Evolutionary conservation across 1,140 invertebrate species (phyloP).

Genomic region (Drosophila truncata): DNA sequence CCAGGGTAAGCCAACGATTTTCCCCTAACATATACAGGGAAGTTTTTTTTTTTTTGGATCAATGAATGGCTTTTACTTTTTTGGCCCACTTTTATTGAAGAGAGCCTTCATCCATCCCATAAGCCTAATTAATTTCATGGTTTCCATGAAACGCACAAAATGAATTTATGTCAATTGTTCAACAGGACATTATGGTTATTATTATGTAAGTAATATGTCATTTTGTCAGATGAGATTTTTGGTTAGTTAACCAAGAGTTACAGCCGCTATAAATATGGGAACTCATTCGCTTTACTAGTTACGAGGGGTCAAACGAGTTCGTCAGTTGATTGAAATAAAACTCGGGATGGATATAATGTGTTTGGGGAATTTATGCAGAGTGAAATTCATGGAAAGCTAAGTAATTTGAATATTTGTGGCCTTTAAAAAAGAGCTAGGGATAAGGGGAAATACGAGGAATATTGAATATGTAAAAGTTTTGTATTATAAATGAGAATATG

Average conservation of each 20-base stretch:
- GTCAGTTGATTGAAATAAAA: conserved; percentile 2
- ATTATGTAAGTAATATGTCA: background rate
- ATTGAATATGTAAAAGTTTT: background rate
- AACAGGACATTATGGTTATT: conserved; percentile 25
- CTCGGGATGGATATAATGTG: background rate
- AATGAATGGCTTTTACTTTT: conserved; percentile 26
- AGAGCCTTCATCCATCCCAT: background rate
- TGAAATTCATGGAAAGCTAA: conserved; percentile 8
- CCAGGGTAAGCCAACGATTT: conserved; percentile 53
- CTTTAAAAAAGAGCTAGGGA: background rate
- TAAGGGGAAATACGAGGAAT: background rate
- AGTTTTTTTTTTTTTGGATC: conserved; percentile 37
- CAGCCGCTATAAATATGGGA: conserved; percentile 14
- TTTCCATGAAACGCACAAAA: conserved; percentile 39
- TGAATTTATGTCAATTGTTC: conserved; percentile 63
- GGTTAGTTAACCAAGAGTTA: conserved; percentile 20
- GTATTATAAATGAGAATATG: no score
- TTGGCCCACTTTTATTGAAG: conserved; percentile 11
- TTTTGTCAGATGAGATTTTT: conserved; percentile 58
- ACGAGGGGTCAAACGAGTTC: conserved; percentile 11
- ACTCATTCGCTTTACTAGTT: conserved; percentile 16
- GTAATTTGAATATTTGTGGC: conserved; percentile 13
- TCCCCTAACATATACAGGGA: conserved; percentile 20
- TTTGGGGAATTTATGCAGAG: conserved; percentile 13
- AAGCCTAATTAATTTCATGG: conserved; percentile 62